A percentile compares a stretch with the other conserved stretches of the same genome.
Evolutionary conservation across 2,113 vertebrate genomes (phyloP).

Genomic region (Willisornis vidua): DNA sequence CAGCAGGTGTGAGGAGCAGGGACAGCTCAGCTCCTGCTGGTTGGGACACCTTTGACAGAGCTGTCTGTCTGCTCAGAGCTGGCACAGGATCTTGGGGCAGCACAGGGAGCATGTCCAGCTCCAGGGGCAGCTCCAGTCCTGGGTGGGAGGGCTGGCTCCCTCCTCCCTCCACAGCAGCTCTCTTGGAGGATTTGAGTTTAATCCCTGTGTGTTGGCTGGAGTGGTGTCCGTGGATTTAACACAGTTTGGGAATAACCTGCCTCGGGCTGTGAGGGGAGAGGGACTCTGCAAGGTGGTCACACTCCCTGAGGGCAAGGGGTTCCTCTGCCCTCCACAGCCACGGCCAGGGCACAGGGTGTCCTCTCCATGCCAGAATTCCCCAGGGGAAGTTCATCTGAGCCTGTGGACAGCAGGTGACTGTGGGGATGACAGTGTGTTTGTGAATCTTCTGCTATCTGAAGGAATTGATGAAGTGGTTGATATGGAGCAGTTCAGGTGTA

Average conservation of each 20-base stretch:
- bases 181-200: neutral
- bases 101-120: neutral
- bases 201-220: neutral
- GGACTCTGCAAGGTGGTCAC: neutral
- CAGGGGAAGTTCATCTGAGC: neutral
- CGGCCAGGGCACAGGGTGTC: neutral
- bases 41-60: neutral
- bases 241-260: neutral
- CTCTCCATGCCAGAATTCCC: neutral
- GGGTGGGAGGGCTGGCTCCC: neutral
- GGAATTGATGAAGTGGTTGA: no score
- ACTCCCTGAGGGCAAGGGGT: neutral
- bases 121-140: neutral
- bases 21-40: neutral
- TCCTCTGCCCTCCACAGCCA: neutral
- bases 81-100: neutral
- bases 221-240: neutral
- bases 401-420: neutral
- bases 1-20: neutral
- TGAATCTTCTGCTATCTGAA: no score
- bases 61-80: neutral
- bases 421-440: no score
- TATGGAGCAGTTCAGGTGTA: no score
- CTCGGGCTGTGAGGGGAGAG: rapidly evolving
- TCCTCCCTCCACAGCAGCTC: neutral